Evolutionary conservation across 2,797 vertebrate species (phyloP).

Genomic region (Gephyroberyx darwinii): DNA sequence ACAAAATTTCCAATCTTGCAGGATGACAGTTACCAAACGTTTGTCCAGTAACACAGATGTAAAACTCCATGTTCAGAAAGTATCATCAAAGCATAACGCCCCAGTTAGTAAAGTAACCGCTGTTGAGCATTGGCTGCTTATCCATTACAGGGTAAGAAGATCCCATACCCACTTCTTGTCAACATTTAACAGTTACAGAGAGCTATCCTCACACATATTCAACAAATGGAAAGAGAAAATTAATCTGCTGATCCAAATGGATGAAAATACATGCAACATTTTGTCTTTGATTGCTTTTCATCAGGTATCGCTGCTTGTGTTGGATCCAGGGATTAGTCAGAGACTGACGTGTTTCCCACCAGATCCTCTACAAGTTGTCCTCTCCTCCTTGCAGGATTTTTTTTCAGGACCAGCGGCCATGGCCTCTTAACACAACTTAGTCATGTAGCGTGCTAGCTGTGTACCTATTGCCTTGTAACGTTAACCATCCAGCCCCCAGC

Average conservation of each 20-base stretch:
- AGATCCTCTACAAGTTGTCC: slow-evolving; percentile 27
- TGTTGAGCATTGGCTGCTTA: too few relatives aligned
- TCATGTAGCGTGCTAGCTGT: slow-evolving; percentile 5
- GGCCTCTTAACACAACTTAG: slow-evolving; percentile 11
- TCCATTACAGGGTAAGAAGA: not conserved
- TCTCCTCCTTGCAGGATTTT: slow-evolving; percentile 19
- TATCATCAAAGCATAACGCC: too few relatives aligned
- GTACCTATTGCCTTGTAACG: slow-evolving; percentile 19
- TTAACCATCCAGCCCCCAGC: not conserved
- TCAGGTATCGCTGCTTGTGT: slow-evolving; percentile 55
- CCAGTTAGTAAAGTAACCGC: too few relatives aligned
- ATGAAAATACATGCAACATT: slow-evolving; percentile 59
- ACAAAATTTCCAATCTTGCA: too few relatives aligned
- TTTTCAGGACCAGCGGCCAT: slow-evolving; percentile 12
- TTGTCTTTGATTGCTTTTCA: slow-evolving; percentile 57
- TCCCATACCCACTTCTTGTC: not conserved
- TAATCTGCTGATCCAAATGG: slow-evolving; percentile 55
- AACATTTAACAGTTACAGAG: not conserved
- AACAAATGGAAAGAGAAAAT: slow-evolving; percentile 51
- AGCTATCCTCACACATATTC: slow-evolving; percentile 40
- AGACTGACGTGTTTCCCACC: slow-evolving; percentile 20
- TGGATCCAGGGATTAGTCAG: slow-evolving; percentile 24
- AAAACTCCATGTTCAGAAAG: too few relatives aligned
- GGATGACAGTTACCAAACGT: too few relatives aligned
- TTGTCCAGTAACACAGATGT: too few relatives aligned